These are phyloP conservation scores for Trididemnum clinides DNA, from an alignment of 23 tunicate genomes.

Conservation along the genomic window DNA sequence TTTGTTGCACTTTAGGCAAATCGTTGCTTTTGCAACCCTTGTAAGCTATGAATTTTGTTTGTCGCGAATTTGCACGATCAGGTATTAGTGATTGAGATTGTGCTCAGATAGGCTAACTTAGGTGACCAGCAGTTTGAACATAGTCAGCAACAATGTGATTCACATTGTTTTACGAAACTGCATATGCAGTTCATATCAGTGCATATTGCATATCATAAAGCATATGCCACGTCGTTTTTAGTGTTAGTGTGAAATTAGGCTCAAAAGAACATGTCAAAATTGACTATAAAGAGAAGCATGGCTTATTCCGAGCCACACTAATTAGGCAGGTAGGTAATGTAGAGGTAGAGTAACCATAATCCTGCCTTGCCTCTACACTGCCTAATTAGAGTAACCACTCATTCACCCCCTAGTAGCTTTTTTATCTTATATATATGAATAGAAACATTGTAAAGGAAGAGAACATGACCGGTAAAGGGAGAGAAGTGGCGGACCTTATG, in stretches of 20 bases:
- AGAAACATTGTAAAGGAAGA: too few relatives aligned
- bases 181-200: background rate
- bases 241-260: background rate
- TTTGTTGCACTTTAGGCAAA: background rate
- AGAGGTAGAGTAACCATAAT: background rate
- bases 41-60: background rate
- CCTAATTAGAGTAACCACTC: background rate
- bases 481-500: too few relatives aligned
- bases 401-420: too few relatives aligned
- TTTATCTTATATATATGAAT: too few relatives aligned
- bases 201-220: background rate
- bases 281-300: background rate
- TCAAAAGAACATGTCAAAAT: background rate
- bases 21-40: background rate
- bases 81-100: background rate
- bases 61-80: background rate
- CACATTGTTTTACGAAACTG: background rate
- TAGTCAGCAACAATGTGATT: background rate
- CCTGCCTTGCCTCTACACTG: background rate
- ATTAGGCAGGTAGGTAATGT: background rate
- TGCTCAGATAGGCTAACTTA: background rate
- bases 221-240: background rate
- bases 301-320: background rate
- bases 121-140: too few relatives aligned
- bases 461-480: too few relatives aligned